Percentiles rank a stretch among this genome's conserved stretches.
Evolutionary conservation across 2,797 vertebrate genomes (phyloP).

Genomic region (Chelonia mydas): DNA sequence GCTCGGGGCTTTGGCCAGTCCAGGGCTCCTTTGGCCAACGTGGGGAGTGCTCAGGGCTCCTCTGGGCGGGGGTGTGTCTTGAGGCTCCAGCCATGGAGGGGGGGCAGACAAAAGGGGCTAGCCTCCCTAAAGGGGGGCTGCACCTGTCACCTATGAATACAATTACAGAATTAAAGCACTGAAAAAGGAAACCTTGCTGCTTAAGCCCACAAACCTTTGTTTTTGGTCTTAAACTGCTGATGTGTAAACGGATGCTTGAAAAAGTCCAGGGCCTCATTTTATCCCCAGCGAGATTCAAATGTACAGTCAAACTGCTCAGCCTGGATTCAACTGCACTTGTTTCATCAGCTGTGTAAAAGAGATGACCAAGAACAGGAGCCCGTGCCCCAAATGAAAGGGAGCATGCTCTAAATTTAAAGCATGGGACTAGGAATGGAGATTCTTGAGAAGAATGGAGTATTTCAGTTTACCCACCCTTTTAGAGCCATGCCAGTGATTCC

Average conservation of each 20-base stretch:
- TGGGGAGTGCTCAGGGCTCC: too few species aligned
- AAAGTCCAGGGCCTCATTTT: not conserved
- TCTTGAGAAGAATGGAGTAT: not conserved
- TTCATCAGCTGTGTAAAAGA: not conserved
- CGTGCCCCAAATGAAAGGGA: not conserved
- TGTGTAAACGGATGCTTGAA: not conserved
- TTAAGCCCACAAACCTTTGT: not conserved
- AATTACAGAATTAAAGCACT: constrained; percentile 28
- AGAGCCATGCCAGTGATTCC: not conserved
- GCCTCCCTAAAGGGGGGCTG: too few species aligned
- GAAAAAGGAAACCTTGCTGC: not conserved
- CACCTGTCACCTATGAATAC: not conserved
- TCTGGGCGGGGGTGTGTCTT: too few species aligned
- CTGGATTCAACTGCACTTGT: not conserved
- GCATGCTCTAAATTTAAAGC: not conserved
- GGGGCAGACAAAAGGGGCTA: too few species aligned
- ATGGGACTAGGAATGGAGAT: not conserved
- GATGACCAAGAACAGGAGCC: not conserved
- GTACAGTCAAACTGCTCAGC: not conserved
- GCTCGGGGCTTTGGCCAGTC: too few species aligned
- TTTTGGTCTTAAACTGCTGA: not conserved
- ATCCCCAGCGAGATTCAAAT: rapidly evolving
- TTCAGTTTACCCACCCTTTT: not conserved
- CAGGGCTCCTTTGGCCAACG: too few species aligned
- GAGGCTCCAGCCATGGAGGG: too few species aligned